Percentiles rank a stretch among this genome's conserved stretches.
phyloP scores from a whole-genome alignment of 30 jellyfish, hydroid and myxozoan species.

The Turritopsis dohrnii region DNA sequence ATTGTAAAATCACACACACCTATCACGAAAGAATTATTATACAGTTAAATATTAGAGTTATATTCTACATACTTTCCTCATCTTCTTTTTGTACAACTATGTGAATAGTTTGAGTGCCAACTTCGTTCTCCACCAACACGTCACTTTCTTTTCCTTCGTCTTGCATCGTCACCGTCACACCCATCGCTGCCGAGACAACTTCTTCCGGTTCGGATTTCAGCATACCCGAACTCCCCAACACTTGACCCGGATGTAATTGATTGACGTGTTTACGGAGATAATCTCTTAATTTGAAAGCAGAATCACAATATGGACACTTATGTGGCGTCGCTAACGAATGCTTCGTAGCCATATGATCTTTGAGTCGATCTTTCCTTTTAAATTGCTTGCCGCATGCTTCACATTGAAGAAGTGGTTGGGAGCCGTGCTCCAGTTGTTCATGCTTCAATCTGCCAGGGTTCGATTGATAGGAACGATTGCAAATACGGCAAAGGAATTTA shows the following conservation, averaged over 20 bases:
- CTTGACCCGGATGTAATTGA: conserved; percentile 17
- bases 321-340: conserved; percentile 26
- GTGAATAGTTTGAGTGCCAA: not conserved
- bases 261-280: conserved; percentile 27
- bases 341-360: conserved; percentile 23
- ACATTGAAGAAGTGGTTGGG: conserved; percentile 12
- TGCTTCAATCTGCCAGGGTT: conserved; percentile 24
- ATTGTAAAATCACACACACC: too few relatives aligned
- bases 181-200: not conserved
- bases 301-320: conserved; percentile 17
- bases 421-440: conserved; percentile 26
- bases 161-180: not conserved
- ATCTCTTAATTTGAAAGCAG: conserved; percentile 22
- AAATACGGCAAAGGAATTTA: conserved; percentile 13
- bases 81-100: not conserved
- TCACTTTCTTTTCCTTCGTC: not conserved
- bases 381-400: conserved; percentile 25
- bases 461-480: conserved; percentile 22
- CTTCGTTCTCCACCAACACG: conserved; percentile 5
- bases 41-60: too few relatives aligned
- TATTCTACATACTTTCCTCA: not conserved
- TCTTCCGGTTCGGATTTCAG: not conserved
- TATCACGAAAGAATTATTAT: too few relatives aligned
- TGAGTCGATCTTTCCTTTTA: conserved; percentile 19
- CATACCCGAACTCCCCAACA: not conserved